Base-by-base conservation (phyloP, 2,888 invertebrate genomes). In the Crossocerus cetratus region DNA sequence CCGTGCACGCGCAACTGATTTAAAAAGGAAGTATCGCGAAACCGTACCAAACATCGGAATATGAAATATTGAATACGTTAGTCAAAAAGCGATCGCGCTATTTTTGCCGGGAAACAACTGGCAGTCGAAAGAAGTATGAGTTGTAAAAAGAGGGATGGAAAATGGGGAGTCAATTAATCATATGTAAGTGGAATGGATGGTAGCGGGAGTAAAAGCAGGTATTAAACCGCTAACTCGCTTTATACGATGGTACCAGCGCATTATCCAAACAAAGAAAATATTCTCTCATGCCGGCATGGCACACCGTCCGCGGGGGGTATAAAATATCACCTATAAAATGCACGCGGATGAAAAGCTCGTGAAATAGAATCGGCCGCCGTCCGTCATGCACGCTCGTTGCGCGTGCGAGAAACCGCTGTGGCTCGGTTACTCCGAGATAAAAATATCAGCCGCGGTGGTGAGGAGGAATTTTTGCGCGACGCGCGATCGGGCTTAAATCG, bases 381-480 rank as follows among this genome's bases (percentile, higher is more conserved):
- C 63, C 61, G 74, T 74, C 66, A 66, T 75, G 54, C 63, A 65
- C 45, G 66, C 63, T 60, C 57, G 60, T 57, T 42, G 69, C 75
- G 60, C 74, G 57, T 70, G 70, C 66, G 62, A 66, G 66, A 58
- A 70, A 54, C 45, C 66, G 56, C 61, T 43, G 64, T 18, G 74
- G 64, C 58, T 32, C 58, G 49, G 43, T 55, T 32, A 64, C 61
- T 59, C 43, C 67, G 69, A 22, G 49, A 65, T 61, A 76, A 74
- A 67, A 74, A 58, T 64, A 44, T 20, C 18, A 13, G 2, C 16
- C 54, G 18, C 42, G 42, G n/a, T n/a, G 22, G 55, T 20, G 14
- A 32, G n/a, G 59, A 65, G 63, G 56, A 65, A 74, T 65, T 62
- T 66, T 21, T 32, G 5, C 11, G 32, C 32, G 32, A 32, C 32